These are phyloP conservation scores for Alosa sapidissima DNA, from an alignment of 2,797 vertebrate genomes.

Conservation along the genomic window DNA sequence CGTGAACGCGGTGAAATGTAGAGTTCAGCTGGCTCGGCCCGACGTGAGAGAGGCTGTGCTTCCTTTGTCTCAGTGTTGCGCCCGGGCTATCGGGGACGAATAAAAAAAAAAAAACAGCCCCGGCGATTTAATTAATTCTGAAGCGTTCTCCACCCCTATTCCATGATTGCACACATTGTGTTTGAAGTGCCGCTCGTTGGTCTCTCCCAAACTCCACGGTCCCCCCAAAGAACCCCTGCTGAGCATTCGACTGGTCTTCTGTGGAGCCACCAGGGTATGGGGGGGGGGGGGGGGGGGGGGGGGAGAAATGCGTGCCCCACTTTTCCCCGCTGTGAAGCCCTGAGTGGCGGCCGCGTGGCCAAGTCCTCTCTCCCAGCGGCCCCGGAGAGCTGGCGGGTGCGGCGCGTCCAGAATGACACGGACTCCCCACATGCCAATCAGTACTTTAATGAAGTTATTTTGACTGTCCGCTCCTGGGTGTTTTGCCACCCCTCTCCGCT, in stretches of 20 bases:
- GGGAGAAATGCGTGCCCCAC: constrained; percentile 48
- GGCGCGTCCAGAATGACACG: neutral
- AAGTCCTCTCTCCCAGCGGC: neutral
- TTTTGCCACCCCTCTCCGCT: constrained; percentile 34
- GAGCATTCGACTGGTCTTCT: constrained; percentile 37
- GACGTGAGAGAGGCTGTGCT: constrained; percentile 9
- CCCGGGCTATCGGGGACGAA: neutral
- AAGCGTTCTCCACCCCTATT: constrained; percentile 41
- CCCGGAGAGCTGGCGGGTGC: neutral
- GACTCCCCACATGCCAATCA: constrained; percentile 43
- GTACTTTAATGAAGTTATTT: constrained; percentile 54
- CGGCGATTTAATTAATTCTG: constrained; percentile 45
- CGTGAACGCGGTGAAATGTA: constrained; percentile 4
- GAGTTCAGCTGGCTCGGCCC: neutral
- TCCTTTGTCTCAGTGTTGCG: neutral
- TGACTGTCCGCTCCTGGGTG: constrained; percentile 40
- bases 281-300: neutral
- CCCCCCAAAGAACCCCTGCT: constrained; percentile 28
- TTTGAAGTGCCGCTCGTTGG: constrained; percentile 47
- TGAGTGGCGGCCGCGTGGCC: constrained; percentile 38
- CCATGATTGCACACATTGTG: constrained; percentile 30
- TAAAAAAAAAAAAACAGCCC: constrained; percentile 21
- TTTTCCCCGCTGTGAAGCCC: constrained; percentile 44
- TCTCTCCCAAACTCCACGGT: constrained; percentile 28
- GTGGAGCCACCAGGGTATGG: constrained; percentile 15